Base-by-base conservation (phyloP, 1,140 invertebrate genomes). In the Cyrtorhinus lividipennis region DNA sequence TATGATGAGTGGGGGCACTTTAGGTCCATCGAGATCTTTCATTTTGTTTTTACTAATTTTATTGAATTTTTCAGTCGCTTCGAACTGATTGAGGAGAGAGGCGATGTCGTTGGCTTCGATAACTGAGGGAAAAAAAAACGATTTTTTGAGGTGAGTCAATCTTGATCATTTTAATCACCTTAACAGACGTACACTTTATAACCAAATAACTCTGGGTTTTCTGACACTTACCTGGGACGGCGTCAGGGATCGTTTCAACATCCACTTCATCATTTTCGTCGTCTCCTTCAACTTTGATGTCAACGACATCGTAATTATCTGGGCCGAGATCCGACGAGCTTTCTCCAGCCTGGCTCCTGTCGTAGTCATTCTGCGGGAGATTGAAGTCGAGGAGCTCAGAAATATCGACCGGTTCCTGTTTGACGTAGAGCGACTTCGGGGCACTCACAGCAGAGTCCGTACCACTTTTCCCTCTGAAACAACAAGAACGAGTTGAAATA, bases 71-170 rank as follows among this genome's bases (percentile, higher is more conserved):
- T 76, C 75, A 0, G 74, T 71, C 24, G 75, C 75, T 70, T 81
- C 79, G 73, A 80, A 80, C 68, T 80, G 76, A 61, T 79, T 78
- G 20, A 80, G 66, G 10, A 80, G 72, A 70, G 77, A 79, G 3
- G 71, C 71, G 3, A 78, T 65, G 70, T 80, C 77, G 18, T 71
- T 68, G 63, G 79, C 79, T 58, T 62, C 59, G 20, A 62, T n/a
- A 1, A 62, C 64, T 65, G 56, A 46, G 59, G 56, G 56, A 61
- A 61, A 56, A 18, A 59, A 8, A 8, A 8, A n/a, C n/a, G n/a
- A n/a, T n/a, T n/a, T n/a, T n/a, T n/a, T n/a, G n/a, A n/a, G n/a
- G n/a, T n/a, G n/a, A n/a, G n/a, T n/a, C n/a, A n/a, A n/a, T n/a
- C n/a, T n/a, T n/a, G n/a, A n/a, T n/a, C n/a, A n/a, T n/a, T n/a